Conservation (phyloP, 2,888 invertebrate genomes). For the Agonopterix subpropinquella region DNA sequence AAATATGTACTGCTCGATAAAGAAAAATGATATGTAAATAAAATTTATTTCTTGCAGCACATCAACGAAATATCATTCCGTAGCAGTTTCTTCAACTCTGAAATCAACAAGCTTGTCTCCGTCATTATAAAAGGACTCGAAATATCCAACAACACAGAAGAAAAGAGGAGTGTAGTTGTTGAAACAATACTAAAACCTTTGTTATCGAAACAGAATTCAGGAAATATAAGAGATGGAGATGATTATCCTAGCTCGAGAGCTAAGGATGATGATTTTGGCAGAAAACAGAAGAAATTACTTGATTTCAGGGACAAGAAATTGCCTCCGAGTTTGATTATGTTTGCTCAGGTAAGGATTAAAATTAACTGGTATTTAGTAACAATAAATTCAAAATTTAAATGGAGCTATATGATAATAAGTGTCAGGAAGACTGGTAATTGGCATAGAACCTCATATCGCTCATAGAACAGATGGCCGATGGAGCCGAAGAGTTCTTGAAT, state of each 20-base stretch:
- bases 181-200: conserved; percentile 67
- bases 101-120: conserved; percentile 88
- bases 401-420: no score
- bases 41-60: conserved; percentile 72
- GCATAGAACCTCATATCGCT: no score
- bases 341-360: conserved; percentile 81
- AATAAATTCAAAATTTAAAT: no score
- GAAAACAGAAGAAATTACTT: conserved; percentile 45
- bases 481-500: no score
- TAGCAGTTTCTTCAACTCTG: conserved; percentile 92
- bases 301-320: conserved; percentile 86
- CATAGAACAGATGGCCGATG: no score
- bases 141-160: conserved; percentile 84
- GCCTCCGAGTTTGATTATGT: conserved; percentile 86
- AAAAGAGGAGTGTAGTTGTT: conserved; percentile 54
- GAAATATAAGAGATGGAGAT: conserved; percentile 26
- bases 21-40: no score
- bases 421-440: no score
- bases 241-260: conserved; percentile 10
- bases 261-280: conserved; percentile 26
- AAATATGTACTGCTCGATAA: no score
- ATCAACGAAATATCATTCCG: conserved; percentile 89
- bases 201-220: conserved; percentile 63
- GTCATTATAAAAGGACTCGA: conserved; percentile 88
- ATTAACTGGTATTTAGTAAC: no score